phyloP scores from a whole-genome alignment of 2,113 vertebrate genomes.

The Cervus canadensis region DNA sequence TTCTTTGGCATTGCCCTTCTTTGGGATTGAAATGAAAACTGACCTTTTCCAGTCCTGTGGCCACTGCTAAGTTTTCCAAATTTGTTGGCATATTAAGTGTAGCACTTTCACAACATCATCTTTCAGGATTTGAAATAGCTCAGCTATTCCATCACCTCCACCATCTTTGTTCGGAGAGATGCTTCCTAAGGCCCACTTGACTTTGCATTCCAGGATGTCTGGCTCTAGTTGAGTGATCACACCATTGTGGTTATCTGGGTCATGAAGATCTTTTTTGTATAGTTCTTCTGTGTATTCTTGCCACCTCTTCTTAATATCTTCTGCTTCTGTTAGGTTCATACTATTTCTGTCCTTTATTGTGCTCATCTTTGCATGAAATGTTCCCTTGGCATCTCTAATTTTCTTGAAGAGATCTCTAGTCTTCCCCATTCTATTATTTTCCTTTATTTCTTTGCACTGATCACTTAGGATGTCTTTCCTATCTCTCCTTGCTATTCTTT shows the following conservation, averaged over 20 bases:
- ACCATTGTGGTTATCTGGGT: not conserved
- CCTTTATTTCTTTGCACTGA: not conserved
- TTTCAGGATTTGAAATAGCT: not conserved
- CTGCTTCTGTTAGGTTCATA: not conserved
- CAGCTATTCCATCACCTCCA: not conserved
- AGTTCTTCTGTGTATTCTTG: not conserved
- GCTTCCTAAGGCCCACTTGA: not conserved
- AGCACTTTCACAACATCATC: not conserved
- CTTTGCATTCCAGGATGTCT: not conserved
- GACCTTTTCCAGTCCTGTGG: not conserved
- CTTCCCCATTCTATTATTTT: not conserved
- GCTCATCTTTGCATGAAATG: not conserved
- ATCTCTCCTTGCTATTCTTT: not conserved
- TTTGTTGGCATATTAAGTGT: not conserved
- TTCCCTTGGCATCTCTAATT: not conserved
- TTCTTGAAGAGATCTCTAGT: not conserved
- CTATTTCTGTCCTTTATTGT: not conserved
- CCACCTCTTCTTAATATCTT: not conserved
- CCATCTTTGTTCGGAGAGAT: not conserved
- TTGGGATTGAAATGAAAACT: not conserved
- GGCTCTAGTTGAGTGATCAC: not conserved
- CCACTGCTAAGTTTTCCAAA: not conserved
- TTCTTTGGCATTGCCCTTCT: not conserved
- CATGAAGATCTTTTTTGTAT: not conserved
- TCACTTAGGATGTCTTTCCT: not conserved